Evolutionary conservation across 2,888 invertebrate species (phyloP).

Genomic region (Coenonympha arcania): DNA sequence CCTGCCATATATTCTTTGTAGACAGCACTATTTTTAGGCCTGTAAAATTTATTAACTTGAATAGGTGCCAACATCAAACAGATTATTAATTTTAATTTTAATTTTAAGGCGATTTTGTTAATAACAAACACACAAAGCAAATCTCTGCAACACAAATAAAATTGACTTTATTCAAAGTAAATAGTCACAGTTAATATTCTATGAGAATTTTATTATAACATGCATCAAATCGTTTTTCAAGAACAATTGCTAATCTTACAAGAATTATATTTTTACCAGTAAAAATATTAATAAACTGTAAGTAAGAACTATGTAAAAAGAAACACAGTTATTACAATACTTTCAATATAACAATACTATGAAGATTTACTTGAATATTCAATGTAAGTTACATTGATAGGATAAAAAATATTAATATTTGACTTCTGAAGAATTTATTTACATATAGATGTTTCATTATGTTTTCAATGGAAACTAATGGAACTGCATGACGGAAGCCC

Average conservation of each 20-base stretch:
- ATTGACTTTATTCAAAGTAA: background rate
- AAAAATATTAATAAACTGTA: too few species aligned
- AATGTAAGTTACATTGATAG: background rate
- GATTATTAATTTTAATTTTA: too few species aligned
- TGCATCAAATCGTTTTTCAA: too few species aligned
- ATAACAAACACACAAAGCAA: background rate
- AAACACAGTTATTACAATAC: too few species aligned
- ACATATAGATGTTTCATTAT: constrained; percentile 3
- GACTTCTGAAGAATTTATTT: background rate
- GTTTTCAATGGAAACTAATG: constrained; percentile 20
- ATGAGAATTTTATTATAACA: background rate
- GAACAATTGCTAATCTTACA: too few species aligned
- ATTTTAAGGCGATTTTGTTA: background rate
- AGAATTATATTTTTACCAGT: too few species aligned
- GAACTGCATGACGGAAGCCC: constrained; percentile 31
- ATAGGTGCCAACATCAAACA: too few species aligned
- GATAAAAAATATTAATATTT: background rate
- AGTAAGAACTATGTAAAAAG: too few species aligned
- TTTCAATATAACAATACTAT: too few species aligned
- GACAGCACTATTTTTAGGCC: too few species aligned
- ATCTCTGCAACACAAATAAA: background rate
- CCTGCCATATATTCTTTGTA: too few species aligned
- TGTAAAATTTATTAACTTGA: too few species aligned
- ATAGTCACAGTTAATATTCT: background rate
- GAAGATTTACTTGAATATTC: background rate